Evolutionary conservation across 2,113 vertebrate genomes (phyloP).

Genomic region (Odocoileus virginianus): DNA sequence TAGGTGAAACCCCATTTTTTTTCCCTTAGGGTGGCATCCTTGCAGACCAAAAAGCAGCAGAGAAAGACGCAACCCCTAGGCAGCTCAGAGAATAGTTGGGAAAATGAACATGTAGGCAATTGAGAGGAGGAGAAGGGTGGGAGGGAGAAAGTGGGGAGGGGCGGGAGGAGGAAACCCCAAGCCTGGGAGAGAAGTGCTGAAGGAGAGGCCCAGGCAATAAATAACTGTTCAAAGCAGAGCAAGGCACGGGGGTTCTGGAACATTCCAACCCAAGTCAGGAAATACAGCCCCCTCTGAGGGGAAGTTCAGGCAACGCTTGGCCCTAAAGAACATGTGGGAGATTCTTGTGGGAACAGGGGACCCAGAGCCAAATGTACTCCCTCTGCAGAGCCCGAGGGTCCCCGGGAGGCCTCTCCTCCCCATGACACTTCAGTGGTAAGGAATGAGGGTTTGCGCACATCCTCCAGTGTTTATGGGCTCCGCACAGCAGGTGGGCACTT

Average conservation of each 20-base stretch:
- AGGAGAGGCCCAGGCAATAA: not conserved
- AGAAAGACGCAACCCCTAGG: not conserved
- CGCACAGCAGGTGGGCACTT: not conserved
- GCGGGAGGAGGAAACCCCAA: not conserved
- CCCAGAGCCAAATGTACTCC: not conserved
- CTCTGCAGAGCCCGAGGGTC: not conserved
- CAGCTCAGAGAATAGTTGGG: not conserved
- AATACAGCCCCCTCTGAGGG: not conserved
- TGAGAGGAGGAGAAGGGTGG: not conserved
- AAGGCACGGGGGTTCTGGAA: constrained; percentile 28
- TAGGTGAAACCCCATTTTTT: not conserved
- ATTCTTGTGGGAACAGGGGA: not conserved
- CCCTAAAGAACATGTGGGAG: not conserved
- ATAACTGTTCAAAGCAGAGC: not conserved
- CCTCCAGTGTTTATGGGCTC: not conserved
- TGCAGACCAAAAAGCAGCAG: not conserved
- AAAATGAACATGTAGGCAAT: not conserved
- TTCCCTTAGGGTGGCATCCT: not conserved
- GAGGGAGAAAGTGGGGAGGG: not conserved
- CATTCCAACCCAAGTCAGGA: not conserved
- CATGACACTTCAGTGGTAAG: not conserved
- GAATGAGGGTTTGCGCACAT: not conserved
- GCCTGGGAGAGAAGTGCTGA: not conserved
- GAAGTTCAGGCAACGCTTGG: not conserved
- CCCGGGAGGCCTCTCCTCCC: not conserved